Conservation (phyloP, 1,140 invertebrate genomes). For the Saccostrea cuccullata region DNA sequence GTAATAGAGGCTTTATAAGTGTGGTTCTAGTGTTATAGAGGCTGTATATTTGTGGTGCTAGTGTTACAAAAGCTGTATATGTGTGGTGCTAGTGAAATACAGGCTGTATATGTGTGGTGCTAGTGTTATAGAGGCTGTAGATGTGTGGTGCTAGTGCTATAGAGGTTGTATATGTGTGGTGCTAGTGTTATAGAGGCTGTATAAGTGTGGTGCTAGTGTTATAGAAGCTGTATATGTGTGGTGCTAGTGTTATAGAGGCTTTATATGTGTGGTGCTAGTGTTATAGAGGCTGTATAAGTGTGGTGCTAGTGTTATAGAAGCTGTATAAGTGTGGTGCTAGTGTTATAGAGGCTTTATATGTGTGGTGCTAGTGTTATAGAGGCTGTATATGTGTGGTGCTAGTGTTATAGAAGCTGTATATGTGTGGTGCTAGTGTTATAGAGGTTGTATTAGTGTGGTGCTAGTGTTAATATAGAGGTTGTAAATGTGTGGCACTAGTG, state of each 20-base stretch:
- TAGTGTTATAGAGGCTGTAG: too few relatives aligned
- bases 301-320: background rate
- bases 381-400: background rate
- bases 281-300: background rate
- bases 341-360: background rate
- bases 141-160: too few relatives aligned
- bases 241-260: too few relatives aligned
- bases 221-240: too few relatives aligned
- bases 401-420: background rate
- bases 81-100: background rate
- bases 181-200: too few relatives aligned
- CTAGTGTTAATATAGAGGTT: too few relatives aligned
- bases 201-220: too few relatives aligned
- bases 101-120: background rate
- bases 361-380: background rate
- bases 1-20: background rate
- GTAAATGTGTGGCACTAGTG: too few relatives aligned
- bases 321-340: background rate
- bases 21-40: background rate
- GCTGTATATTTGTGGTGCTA: background rate
- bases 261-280: too few relatives aligned
- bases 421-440: too few relatives aligned
- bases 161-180: too few relatives aligned
- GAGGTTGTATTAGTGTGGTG: too few relatives aligned
- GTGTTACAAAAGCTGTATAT: background rate